Percentiles rank a stretch among this genome's conserved stretches.
Conservation (phyloP, 1,140 invertebrate species). For the Lepidurus arcticus region DNA sequence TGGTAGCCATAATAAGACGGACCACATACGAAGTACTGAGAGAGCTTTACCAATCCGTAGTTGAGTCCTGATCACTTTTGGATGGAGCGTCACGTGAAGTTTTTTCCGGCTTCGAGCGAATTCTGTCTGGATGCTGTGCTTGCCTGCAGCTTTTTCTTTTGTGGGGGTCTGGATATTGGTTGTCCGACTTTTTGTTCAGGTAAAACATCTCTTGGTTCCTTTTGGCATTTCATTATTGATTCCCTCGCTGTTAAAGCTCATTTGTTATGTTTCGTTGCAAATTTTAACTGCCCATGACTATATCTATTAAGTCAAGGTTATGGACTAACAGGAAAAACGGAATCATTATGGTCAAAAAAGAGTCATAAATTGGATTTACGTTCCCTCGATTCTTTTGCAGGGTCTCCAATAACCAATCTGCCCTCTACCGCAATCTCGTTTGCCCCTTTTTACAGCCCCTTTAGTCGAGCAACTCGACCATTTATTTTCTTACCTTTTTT, state of each 20-base stretch:
- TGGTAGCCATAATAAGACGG: no score
- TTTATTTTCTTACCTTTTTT: background rate
- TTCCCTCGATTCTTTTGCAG: background rate
- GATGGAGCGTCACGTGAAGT: no score
- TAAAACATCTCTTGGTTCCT: no score
- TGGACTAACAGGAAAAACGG: background rate
- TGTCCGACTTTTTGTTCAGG: no score
- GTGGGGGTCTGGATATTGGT: no score
- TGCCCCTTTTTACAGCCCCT: background rate
- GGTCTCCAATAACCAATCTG: background rate
- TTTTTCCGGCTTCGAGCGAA: no score
- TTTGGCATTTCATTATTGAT: background rate
- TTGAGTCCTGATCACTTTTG: no score
- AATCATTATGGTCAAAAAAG: background rate
- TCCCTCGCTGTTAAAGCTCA: background rate
- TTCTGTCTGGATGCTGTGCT: no score
- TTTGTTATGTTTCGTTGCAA: background rate
- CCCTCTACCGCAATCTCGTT: background rate
- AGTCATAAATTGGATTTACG: constrained; percentile 19
- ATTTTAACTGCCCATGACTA: background rate
- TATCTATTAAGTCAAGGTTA: background rate
- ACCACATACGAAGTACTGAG: no score
- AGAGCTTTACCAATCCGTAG: no score
- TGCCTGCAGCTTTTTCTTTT: no score
- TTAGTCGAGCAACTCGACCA: background rate